These are phyloP conservation scores for Amblyopsis hoosieri DNA, from an alignment of 2,797 vertebrate genomes.

Conservation along the genomic window DNA sequence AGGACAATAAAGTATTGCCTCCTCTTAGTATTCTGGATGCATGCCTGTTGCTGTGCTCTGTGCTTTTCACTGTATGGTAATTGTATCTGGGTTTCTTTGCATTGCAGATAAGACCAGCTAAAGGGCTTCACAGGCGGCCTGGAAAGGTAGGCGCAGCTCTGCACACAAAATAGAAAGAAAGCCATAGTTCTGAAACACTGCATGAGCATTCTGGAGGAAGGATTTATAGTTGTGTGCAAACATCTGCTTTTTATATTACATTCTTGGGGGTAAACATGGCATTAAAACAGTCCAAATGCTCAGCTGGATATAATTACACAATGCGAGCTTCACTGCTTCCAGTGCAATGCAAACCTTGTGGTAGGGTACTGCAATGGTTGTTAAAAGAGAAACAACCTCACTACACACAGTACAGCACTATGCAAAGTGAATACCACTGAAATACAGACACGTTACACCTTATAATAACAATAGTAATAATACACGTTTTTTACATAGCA, in stretches of 20 bases:
- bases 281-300: slow-evolving; percentile 35
- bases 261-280: slow-evolving; percentile 60
- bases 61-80: slow-evolving; percentile 17
- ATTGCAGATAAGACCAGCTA: slow-evolving; percentile 61
- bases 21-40: slow-evolving; percentile 7
- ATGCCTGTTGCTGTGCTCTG: not conserved
- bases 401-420: too few relatives aligned
- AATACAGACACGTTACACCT: too few relatives aligned
- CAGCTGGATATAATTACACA: slow-evolving; percentile 64
- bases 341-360: slow-evolving; percentile 22
- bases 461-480: too few relatives aligned
- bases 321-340: slow-evolving; percentile 33
- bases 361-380: slow-evolving; percentile 24
- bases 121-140: slow-evolving; percentile 86
- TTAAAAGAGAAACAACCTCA: not conserved
- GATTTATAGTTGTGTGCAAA: slow-evolving; percentile 45
- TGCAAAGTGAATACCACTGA: too few relatives aligned
- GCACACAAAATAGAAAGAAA: slow-evolving; percentile 20
- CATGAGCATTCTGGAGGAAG: slow-evolving; percentile 41
- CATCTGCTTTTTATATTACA: slow-evolving; percentile 73
- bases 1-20: slow-evolving; percentile 1
- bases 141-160: slow-evolving; percentile 85
- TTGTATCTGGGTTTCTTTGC: slow-evolving; percentile 34
- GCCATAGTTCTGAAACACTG: slow-evolving; percentile 27
- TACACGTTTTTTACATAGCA: too few relatives aligned